A percentile compares a stretch with the other conserved stretches of the same genome.
These are phyloP conservation scores for Carlito syrichta DNA, from an alignment of 2,113 vertebrate genomes.

Conservation along the genomic window DNA sequence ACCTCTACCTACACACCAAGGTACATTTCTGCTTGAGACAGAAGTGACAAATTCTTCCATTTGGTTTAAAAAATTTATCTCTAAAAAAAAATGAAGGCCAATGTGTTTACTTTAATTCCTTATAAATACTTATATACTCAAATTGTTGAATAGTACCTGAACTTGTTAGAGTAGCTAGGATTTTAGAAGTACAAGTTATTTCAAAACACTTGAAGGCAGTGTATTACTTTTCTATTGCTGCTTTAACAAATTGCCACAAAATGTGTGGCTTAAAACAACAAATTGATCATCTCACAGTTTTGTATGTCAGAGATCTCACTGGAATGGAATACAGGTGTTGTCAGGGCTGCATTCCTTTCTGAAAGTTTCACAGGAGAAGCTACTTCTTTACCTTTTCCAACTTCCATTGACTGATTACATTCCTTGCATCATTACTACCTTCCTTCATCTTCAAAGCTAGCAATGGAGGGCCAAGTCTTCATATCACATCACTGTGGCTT, in stretches of 20 bases:
- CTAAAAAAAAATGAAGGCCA: neutral
- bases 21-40: neutral
- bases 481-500: neutral
- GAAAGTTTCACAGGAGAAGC: neutral
- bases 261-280: neutral
- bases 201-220: neutral
- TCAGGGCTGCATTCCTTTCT: neutral
- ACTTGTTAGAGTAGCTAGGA: neutral
- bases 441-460: neutral
- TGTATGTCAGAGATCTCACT: neutral
- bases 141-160: neutral
- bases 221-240: neutral
- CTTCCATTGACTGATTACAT: neutral
- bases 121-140: neutral
- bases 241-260: neutral
- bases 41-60: neutral
- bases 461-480: no score
- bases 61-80: neutral
- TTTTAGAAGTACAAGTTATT: neutral
- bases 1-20: neutral
- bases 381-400: neutral
- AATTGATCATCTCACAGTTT: neutral
- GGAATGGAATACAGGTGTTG: neutral
- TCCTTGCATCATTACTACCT: neutral
- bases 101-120: neutral